These are phyloP conservation scores for Protobothrops flavoviridis DNA, from an alignment of 2,113 vertebrate species.

Conservation along the genomic window DNA sequence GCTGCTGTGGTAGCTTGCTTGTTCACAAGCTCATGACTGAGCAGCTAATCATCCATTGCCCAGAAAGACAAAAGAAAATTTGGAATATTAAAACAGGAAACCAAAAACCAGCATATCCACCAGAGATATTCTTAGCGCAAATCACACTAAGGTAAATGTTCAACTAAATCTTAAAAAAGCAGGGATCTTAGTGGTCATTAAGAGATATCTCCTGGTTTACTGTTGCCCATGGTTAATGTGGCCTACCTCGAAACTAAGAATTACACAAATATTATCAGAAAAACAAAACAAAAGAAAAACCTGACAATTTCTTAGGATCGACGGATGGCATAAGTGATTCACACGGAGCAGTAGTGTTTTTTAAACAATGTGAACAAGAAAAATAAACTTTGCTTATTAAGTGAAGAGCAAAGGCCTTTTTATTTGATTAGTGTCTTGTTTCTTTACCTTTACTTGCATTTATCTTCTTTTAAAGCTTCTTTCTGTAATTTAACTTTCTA, in stretches of 20 bases:
- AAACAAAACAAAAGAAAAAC: background rate
- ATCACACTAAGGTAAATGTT: background rate
- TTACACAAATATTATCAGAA: background rate
- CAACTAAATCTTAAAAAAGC: background rate
- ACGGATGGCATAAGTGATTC: background rate
- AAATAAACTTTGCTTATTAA: background rate
- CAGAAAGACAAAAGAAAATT: background rate
- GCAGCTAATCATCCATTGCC: background rate
- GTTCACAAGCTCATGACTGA: background rate
- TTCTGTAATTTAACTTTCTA: background rate
- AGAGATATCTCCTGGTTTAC: background rate
- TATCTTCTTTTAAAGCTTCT: background rate
- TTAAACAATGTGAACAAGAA: background rate
- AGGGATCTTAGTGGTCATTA: background rate
- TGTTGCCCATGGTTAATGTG: background rate
- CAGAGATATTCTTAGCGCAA: background rate
- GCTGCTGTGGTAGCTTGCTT: background rate
- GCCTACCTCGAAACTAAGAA: background rate
- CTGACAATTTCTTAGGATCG: background rate
- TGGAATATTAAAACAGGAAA: background rate
- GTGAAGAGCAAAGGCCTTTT: background rate
- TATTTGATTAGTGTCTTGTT: background rate
- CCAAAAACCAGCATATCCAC: background rate
- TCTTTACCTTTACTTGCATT: background rate
- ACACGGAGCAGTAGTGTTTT: background rate